These are phyloP conservation scores for Leucoraja erinaceus DNA, from an alignment of 2,113 vertebrate species.

Conservation along the genomic window DNA sequence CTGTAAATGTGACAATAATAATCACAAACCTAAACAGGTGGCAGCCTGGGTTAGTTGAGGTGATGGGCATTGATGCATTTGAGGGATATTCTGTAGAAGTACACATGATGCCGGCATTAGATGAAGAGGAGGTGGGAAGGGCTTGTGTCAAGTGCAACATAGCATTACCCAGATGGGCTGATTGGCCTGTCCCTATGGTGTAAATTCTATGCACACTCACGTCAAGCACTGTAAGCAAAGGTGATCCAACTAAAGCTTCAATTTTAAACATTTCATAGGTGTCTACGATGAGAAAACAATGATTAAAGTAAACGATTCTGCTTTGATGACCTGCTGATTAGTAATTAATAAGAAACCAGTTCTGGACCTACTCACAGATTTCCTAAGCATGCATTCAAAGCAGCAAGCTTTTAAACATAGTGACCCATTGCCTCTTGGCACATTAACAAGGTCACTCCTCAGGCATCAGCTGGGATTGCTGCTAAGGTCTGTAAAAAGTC, in stretches of 20 bases:
- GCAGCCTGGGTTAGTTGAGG: too few species aligned
- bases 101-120: too few species aligned
- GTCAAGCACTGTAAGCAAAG: background rate
- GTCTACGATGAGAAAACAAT: background rate
- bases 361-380: background rate
- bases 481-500: background rate
- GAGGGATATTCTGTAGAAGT: too few species aligned
- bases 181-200: too few species aligned
- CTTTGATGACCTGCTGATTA: background rate
- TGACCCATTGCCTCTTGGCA: background rate
- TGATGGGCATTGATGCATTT: too few species aligned
- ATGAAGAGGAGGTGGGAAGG: too few species aligned
- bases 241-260: background rate
- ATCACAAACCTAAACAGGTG: too few species aligned
- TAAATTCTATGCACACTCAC: background rate
- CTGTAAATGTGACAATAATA: too few species aligned
- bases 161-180: too few species aligned
- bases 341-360: background rate
- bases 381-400: background rate
- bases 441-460: background rate
- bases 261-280: background rate
- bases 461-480: background rate
- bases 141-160: too few species aligned
- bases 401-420: background rate
- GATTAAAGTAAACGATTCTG: background rate